Conservation (phyloP, 2,113 vertebrate species). For the Pangasianodon hypophthalmus region DNA sequence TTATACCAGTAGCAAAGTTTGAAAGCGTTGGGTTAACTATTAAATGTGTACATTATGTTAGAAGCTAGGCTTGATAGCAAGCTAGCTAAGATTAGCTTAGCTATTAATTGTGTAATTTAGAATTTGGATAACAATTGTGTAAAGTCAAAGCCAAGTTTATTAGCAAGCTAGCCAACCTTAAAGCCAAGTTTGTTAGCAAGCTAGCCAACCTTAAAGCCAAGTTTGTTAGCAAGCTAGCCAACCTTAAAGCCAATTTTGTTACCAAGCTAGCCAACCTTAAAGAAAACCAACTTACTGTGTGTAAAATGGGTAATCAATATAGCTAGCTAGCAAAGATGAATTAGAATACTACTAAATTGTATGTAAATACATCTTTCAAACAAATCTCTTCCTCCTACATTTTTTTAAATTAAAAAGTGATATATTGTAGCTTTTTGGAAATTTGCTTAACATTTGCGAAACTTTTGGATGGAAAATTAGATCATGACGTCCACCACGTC, state of each 20-base stretch:
- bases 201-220: background rate
- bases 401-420: background rate
- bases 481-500: background rate
- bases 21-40: background rate
- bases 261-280: background rate
- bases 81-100: background rate
- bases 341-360: background rate
- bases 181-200: background rate
- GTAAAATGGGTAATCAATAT: background rate
- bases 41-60: background rate
- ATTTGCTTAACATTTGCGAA: constrained; percentile 8
- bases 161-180: background rate
- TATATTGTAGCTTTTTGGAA: background rate
- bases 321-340: background rate
- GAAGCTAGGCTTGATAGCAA: background rate
- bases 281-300: background rate
- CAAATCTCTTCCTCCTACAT: background rate
- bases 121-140: background rate
- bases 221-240: background rate
- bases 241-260: background rate
- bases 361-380: background rate
- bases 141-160: background rate
- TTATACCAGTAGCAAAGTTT: background rate
- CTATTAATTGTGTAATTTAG: background rate
- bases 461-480: constrained; percentile 25